Base-by-base conservation (phyloP, 2,113 vertebrate genomes). In the Psammodynastes pulverulentus region DNA sequence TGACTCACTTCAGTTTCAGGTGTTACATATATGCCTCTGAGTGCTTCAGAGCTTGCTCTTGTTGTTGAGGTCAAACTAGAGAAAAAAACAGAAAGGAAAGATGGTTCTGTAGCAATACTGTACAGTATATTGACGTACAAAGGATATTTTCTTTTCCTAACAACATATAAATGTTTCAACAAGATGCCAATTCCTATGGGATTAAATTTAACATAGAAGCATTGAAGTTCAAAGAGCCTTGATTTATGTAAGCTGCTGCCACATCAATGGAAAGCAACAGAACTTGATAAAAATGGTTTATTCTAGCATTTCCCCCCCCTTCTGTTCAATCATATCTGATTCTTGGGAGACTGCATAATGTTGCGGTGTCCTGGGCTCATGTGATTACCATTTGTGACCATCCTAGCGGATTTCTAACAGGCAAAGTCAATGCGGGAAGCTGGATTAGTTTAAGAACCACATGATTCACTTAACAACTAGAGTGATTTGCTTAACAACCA, bases 1-100 rank as follows among this genome's bases (percentile, higher is more conserved):
- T 34, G 91, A 95, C 97, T 98, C 96, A 99, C 99, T 97, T 99
- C 99, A 2, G 96, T 98, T 95, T 99, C 98, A 0, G 98, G 98
- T 92, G 98, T 95, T 90, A 97, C 98, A 21, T 98, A 98, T 96
- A 97, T 98, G 85, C 99, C 98, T 90, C 97, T 95, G 95, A 99
- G 97, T 0, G 98, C 98, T 3, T 98, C 98, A 15, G 99, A 98
- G 95, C 98, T 99, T 12, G 99, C 97, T 86, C 98, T 98, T n/a
- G 98, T 99, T 48, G 99, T 99, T 19, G 99, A 99, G 0, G 98
- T 99, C 97, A 99, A 97, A 96, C 99, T 99, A 96, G 90, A 96
- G 90, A 45, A 95, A 39, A 21, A 96, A 94, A 90, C 84, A 95
- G 87, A 94, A 91, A 84, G 87, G 94, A 91, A 84, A 53, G 62